These are phyloP conservation scores for Hephaestus fuliginosus DNA, from an alignment of 2,797 vertebrate species.

Conservation along the genomic window DNA sequence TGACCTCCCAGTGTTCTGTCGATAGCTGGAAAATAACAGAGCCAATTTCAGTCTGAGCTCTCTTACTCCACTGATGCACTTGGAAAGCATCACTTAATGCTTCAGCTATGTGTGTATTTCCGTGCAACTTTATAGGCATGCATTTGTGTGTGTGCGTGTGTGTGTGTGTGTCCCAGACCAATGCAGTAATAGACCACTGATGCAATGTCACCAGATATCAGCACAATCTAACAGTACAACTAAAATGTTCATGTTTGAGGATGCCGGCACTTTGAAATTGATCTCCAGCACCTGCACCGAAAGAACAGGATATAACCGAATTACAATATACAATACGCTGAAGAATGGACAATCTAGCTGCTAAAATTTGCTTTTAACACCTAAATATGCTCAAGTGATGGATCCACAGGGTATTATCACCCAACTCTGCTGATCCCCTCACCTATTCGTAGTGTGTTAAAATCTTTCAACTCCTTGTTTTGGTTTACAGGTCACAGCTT, in stretches of 20 bases:
- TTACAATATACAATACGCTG: background rate
- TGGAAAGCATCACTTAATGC: constrained; percentile 25
- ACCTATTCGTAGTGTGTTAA: background rate
- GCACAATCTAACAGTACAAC: background rate
- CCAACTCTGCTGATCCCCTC: background rate
- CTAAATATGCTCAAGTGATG: background rate
- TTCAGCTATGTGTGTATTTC: background rate
- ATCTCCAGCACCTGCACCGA: background rate
- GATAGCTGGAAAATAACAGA: constrained; percentile 29
- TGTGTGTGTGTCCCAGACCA: constrained; percentile 2
- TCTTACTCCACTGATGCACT: constrained; percentile 27
- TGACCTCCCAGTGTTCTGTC: constrained; percentile 35
- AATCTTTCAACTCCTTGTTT: background rate
- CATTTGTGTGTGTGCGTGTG: background rate
- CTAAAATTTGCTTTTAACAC: background rate
- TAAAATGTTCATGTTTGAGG: background rate
- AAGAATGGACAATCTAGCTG: background rate
- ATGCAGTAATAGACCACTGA: background rate
- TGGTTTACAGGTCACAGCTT: background rate
- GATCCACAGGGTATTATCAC: background rate
- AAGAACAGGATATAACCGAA: background rate
- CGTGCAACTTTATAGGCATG: background rate
- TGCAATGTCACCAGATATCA: constrained; percentile 7
- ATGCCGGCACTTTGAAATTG: background rate
- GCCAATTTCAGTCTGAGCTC: constrained; percentile 23